Evolutionary conservation across 1,140 invertebrate species (phyloP).

Genomic region (Drosophila suzukii): DNA sequence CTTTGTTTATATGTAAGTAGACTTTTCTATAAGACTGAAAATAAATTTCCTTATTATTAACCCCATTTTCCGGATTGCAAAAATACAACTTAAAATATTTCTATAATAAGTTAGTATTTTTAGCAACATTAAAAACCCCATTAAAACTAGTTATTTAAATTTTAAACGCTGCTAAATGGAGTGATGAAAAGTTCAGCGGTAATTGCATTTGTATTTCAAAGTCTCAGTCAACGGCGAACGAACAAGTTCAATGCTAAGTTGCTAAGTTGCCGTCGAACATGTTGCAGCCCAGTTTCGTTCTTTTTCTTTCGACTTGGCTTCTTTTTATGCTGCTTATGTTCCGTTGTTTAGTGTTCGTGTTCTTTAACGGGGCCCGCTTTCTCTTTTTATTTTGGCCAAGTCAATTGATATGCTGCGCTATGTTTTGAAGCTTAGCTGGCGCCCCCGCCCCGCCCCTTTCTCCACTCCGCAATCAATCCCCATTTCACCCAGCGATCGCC

Average conservation of each 20-base stretch:
- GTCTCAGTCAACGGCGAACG: constrained; percentile 33
- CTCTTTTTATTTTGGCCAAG: constrained; percentile 79
- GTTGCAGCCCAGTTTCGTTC: constrained; percentile 70
- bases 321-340: constrained; percentile 36
- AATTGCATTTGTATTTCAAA: constrained; percentile 27
- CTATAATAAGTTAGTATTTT: too few relatives aligned
- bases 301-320: constrained; percentile 65
- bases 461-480: neutral
- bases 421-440: constrained; percentile 52
- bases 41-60: too few relatives aligned
- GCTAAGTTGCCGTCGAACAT: constrained; percentile 7
- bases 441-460: neutral
- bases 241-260: constrained; percentile 42
- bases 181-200: constrained; percentile 9
- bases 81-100: too few relatives aligned
- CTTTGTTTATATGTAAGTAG: too few relatives aligned
- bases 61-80: too few relatives aligned
- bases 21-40: neutral
- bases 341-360: constrained; percentile 67
- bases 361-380: constrained; percentile 74
- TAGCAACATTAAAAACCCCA: too few relatives aligned
- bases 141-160: neutral
- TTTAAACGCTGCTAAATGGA: neutral
- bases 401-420: constrained; percentile 75
- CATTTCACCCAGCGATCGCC: constrained; percentile 12